phyloP scores from a whole-genome alignment of 2,797 vertebrate genomes.

The Menidia menidia region DNA sequence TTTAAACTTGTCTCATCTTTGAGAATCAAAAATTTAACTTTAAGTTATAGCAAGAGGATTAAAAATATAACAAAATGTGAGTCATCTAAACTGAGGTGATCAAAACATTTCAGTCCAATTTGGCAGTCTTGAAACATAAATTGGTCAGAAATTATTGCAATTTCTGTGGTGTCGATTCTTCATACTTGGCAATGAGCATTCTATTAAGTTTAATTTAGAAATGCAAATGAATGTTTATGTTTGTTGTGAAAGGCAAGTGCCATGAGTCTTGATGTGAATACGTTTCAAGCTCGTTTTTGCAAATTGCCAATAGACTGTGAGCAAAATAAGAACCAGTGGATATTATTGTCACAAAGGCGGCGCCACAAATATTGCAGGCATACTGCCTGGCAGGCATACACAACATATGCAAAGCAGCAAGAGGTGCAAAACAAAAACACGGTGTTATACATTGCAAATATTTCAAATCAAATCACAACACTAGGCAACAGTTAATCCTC shows the following conservation, averaged over 20 bases:
- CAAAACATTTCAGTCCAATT: slow-evolving; percentile 34
- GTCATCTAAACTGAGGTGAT: slow-evolving; percentile 18
- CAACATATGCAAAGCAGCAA: slow-evolving; percentile 78
- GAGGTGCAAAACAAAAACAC: slow-evolving; percentile 65
- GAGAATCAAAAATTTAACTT: slow-evolving; percentile 24
- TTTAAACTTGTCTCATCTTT: too few relatives aligned
- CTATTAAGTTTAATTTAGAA: slow-evolving; percentile 80
- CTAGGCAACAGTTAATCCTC: slow-evolving; percentile 56
- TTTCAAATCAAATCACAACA: slow-evolving; percentile 72
- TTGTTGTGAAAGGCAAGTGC: slow-evolving; percentile 77
- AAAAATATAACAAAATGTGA: slow-evolving; percentile 14
- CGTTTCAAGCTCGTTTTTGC: slow-evolving; percentile 68
- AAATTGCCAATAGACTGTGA: slow-evolving; percentile 71
- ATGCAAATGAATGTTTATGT: slow-evolving; percentile 81
- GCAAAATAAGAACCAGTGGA: slow-evolving; percentile 73
- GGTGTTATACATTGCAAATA: slow-evolving; percentile 61
- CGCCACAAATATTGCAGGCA: slow-evolving; percentile 73
- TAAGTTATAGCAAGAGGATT: background rate
- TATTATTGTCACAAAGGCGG: slow-evolving; percentile 78
- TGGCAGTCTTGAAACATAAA: slow-evolving; percentile 5
- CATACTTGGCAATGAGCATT: slow-evolving; percentile 64
- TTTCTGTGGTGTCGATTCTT: slow-evolving; percentile 31
- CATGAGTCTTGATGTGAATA: slow-evolving; percentile 71
- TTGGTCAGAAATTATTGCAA: slow-evolving; percentile 46
- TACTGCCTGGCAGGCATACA: slow-evolving; percentile 67